Conservation (phyloP, 2,797 vertebrate genomes). For the Yasuhikotakia modesta region DNA sequence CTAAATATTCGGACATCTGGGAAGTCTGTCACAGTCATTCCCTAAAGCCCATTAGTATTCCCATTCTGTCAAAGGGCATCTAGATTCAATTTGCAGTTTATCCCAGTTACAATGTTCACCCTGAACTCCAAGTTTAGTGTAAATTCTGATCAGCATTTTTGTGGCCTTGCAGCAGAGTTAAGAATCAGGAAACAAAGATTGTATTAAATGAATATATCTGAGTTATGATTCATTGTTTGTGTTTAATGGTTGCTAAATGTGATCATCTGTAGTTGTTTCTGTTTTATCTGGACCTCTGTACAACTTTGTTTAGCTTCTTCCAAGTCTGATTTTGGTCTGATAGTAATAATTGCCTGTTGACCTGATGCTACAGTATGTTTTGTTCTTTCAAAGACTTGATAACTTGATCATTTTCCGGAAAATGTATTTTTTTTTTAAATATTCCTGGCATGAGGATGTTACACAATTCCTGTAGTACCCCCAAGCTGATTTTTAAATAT, state of each 20-base stretch:
- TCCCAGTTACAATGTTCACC: conserved; percentile 5
- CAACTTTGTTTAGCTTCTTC: background rate
- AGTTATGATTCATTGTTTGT: background rate
- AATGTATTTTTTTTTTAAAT: no score
- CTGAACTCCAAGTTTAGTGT: conserved; percentile 47
- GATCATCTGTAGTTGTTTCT: background rate
- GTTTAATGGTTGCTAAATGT: background rate
- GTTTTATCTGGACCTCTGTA: background rate
- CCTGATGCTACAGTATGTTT: no score
- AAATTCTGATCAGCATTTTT: background rate
- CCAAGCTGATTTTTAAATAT: no score
- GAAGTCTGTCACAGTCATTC: conserved; percentile 12
- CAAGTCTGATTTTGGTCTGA: background rate
- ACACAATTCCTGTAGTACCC: no score
- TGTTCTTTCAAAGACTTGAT: no score
- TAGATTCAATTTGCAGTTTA: conserved; percentile 23
- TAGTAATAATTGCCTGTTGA: background rate
- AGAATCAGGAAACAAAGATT: background rate
- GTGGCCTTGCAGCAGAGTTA: background rate
- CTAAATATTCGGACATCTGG: conserved; percentile 39
- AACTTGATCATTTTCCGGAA: no score
- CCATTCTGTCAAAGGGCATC: conserved; percentile 21
- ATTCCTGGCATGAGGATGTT: no score
- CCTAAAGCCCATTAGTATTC: conserved; percentile 23
- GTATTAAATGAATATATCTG: background rate